Evolutionary conservation across 2,888 invertebrate genomes (phyloP), one percentile per base, ranked within the genome.

Genomic region (Branchipolynoe longqiensis): DNA sequence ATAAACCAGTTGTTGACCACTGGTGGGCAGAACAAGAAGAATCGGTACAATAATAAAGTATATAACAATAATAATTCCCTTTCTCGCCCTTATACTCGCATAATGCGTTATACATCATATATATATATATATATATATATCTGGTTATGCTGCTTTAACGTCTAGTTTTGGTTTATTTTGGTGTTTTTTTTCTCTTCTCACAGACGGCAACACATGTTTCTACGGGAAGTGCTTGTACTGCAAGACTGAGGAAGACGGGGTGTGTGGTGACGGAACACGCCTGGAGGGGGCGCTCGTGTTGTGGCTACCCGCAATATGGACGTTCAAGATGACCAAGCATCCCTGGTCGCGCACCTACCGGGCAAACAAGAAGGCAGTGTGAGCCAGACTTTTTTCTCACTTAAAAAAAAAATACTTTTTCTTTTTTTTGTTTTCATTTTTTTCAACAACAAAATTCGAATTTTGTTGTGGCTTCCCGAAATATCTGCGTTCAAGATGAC

Each of bases 331-430:
- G 91, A 95, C 96, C 85, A 88, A 88, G 73, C 97, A 97, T 88
- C 98, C 98, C 0, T 99, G 98, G 98, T 96, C 96, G 91, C 94
- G 98, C 89, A 97, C 97, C 3, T 98, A 98, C 92, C 96, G 95
- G 90, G 95, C 95, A 38, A 96, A 95, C 83, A 96, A 96, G 92
- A 95, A 95, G 92, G 96, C 97, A 0, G 94, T 95, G 84, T 98
- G 98, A 89, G 90, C 87, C 18, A 48, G 8, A 48, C 48, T 12
- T 48, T 48, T 48, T 48, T 48, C 8, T 48, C 18, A 12, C 18
- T 48, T 48, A 48, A 48, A 8, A 12, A 48, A 48, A 48, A 48
- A 48, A 8, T 12, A 48, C 8, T 48, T 48, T 48, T 12, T 12
- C 48, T 12, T 48, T 48, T 48, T 12, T 12, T 18, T 48, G 48